phyloP scores from a whole-genome alignment of 2,113 vertebrate genomes.

The Embiotoca jacksoni region DNA sequence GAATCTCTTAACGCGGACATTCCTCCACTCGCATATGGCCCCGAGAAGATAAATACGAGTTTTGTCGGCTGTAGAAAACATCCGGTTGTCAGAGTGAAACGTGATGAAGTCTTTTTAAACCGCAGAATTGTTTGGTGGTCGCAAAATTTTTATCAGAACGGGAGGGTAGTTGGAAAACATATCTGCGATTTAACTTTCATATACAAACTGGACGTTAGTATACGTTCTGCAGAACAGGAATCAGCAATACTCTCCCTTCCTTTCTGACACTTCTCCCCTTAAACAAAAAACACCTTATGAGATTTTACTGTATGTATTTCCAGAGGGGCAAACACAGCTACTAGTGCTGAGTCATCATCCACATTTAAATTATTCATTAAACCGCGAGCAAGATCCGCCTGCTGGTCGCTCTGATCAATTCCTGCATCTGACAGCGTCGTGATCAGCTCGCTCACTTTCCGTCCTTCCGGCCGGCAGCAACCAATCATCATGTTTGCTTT shows the following conservation, averaged over 20 bases:
- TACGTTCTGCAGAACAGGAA: slow-evolving; percentile 8
- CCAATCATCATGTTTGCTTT: slow-evolving; percentile 64
- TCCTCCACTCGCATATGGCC: slow-evolving; percentile 11
- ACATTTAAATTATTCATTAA: slow-evolving; percentile 84
- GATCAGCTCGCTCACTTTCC: slow-evolving; percentile 30
- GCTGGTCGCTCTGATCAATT: slow-evolving; percentile 75
- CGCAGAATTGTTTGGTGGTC: slow-evolving; percentile 11
- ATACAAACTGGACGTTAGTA: slow-evolving; percentile 1
- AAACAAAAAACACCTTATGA: slow-evolving; percentile 52
- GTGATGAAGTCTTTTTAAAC: background rate
- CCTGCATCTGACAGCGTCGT: slow-evolving; percentile 28
- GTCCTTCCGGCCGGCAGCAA: slow-evolving; percentile 35
- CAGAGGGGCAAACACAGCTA: background rate
- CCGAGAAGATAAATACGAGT: slow-evolving; percentile 42
- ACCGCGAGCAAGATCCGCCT: slow-evolving; percentile 38
- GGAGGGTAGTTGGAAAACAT: slow-evolving; percentile 9
- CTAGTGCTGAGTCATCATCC: slow-evolving; percentile 76
- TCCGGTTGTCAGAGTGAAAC: slow-evolving; percentile 30
- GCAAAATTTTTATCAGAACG: slow-evolving; percentile 16
- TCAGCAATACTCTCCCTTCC: slow-evolving; percentile 6
- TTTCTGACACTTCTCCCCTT: slow-evolving; percentile 19
- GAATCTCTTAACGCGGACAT: slow-evolving; percentile 6
- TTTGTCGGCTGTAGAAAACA: slow-evolving; percentile 30
- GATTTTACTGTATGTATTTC: slow-evolving; percentile 55
- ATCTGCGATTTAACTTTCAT: slow-evolving; percentile 11